A percentile compares a stretch with the other conserved stretches of the same genome.
Evolutionary conservation across 2,888 invertebrate genomes (phyloP).

Genomic region (Gibbula magus): DNA sequence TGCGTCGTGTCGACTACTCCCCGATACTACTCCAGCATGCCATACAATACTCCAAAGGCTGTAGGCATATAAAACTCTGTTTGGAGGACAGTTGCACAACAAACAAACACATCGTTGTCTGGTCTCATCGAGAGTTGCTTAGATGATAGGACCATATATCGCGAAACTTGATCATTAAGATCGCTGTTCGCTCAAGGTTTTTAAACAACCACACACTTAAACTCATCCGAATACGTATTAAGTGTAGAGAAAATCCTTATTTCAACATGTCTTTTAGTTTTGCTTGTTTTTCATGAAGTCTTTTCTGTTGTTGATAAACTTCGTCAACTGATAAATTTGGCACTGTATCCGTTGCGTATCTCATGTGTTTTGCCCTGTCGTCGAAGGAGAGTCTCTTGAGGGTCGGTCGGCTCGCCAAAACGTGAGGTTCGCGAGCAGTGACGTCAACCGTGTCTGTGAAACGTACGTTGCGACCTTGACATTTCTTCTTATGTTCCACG

Average conservation of each 20-base stretch:
- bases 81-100: no score
- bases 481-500: constrained; percentile 29
- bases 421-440: background rate
- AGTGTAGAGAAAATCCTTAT: background rate
- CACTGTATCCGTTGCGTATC: background rate
- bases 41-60: no score
- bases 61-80: no score
- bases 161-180: background rate
- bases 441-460: background rate
- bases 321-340: background rate
- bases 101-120: no score
- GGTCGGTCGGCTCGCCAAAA: background rate
- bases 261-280: background rate
- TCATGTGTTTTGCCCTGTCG: background rate
- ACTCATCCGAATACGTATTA: background rate
- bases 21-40: no score
- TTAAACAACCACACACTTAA: background rate
- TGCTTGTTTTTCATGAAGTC: background rate
- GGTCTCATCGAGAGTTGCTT: no score
- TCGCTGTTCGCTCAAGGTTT: background rate
- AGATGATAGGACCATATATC: no score
- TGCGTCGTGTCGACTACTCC: no score
- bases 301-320: background rate
- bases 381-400: background rate
- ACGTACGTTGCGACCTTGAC: background rate